Percentiles rank a stretch among this genome's conserved stretches.
Evolutionary conservation across 2,113 vertebrate species (phyloP).

Genomic region (Dasyurus viverrinus): DNA sequence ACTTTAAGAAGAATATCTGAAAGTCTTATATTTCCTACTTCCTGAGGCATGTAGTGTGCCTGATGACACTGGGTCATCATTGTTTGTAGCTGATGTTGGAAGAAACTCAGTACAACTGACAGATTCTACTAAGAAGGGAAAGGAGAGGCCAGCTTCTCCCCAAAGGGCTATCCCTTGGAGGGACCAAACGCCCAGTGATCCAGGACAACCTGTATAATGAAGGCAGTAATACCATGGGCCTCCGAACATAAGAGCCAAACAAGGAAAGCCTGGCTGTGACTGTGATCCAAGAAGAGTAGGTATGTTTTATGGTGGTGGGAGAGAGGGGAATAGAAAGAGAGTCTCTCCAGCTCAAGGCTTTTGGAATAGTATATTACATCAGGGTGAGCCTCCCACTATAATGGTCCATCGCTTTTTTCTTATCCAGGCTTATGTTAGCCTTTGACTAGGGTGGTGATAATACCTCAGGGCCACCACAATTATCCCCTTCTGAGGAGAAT

Average conservation of each 20-base stretch:
- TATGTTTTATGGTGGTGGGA: background rate
- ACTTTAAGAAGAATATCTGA: background rate
- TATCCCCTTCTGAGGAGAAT: background rate
- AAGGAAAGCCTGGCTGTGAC: background rate
- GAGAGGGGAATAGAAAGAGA: constrained; percentile 49
- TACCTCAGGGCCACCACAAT: background rate
- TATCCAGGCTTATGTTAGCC: background rate
- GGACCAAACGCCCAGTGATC: constrained; percentile 50
- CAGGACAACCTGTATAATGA: constrained; percentile 49
- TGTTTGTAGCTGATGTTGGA: background rate
- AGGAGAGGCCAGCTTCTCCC: constrained; percentile 30
- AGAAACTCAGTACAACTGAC: constrained; percentile 32
- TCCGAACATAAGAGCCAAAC: background rate
- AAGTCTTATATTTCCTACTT: background rate
- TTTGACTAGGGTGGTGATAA: background rate
- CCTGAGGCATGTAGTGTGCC: background rate
- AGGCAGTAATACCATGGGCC: constrained; percentile 31
- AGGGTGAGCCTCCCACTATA: constrained; percentile 46
- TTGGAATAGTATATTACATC: constrained; percentile 24
- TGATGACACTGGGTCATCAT: background rate
- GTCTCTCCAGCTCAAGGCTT: constrained; percentile 52
- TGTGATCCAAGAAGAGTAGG: background rate
- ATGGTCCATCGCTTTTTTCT: background rate
- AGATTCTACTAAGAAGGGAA: background rate
- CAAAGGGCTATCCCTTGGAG: constrained; percentile 52